These are phyloP conservation scores for Sitta carolinensis DNA, from an alignment of 2,797 vertebrate species.

Conservation along the genomic window DNA sequence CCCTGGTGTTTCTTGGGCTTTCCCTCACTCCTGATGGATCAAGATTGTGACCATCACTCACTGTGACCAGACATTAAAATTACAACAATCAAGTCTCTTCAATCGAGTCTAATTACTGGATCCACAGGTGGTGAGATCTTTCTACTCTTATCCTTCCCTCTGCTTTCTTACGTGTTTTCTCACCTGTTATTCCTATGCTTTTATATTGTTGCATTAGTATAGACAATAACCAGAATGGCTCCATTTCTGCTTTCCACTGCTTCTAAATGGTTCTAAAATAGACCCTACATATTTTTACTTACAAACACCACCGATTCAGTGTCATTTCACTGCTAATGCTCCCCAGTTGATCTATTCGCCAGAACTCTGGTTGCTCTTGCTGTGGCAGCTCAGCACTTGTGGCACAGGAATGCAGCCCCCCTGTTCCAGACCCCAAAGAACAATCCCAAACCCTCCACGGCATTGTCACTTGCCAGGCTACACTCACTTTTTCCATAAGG, in stretches of 20 bases:
- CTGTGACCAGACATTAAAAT: neutral
- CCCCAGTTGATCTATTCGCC: neutral
- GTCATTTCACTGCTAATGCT: neutral
- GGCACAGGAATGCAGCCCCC: neutral
- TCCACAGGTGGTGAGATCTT: neutral
- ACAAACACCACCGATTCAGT: neutral
- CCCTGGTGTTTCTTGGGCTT: neutral
- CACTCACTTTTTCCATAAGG: neutral
- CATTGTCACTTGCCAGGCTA: neutral
- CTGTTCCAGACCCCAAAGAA: neutral
- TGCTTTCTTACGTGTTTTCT: neutral
- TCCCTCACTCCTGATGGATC: neutral
- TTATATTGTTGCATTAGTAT: neutral
- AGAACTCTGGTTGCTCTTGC: neutral
- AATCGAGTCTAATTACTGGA: neutral
- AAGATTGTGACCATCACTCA: neutral
- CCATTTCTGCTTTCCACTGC: neutral
- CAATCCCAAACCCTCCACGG: neutral
- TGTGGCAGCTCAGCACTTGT: neutral
- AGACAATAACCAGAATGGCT: neutral
- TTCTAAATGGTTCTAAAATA: neutral
- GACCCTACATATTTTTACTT: too few relatives aligned
- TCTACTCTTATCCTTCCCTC: neutral
- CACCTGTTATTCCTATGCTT: neutral
- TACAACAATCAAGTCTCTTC: neutral